These are phyloP conservation scores for Chlorops oryzae DNA, from an alignment of 1,140 invertebrate species.

Conservation along the genomic window DNA sequence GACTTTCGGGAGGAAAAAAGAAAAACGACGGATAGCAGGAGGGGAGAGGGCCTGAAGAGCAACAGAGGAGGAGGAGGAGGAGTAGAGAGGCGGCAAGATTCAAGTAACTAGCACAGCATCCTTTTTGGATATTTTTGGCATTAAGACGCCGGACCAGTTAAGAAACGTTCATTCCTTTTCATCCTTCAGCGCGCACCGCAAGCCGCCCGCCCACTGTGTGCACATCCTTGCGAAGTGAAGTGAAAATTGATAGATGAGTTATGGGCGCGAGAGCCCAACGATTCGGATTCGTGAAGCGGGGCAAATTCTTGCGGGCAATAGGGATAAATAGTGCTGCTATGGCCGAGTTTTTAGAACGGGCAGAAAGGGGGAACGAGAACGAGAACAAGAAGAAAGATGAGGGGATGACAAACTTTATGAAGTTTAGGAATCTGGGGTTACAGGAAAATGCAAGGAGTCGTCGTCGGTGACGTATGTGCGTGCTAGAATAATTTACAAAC, in stretches of 20 bases:
- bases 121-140: conserved; percentile 37
- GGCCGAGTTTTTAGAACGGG: too few species aligned
- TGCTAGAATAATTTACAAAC: too few species aligned
- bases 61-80: background rate
- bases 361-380: background rate
- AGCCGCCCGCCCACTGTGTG: conserved; percentile 9
- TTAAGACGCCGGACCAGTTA: conserved; percentile 29
- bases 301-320: too few species aligned
- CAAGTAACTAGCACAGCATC: too few species aligned
- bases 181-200: conserved; percentile 20
- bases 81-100: conserved; percentile 6
- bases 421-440: background rate
- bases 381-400: background rate
- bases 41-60: background rate
- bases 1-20: background rate
- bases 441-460: too few species aligned
- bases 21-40: background rate
- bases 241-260: conserved; percentile 48
- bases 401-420: background rate
- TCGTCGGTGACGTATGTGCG: too few species aligned
- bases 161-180: conserved; percentile 15
- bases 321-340: too few species aligned
- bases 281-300: too few species aligned
- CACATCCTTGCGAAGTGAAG: conserved; percentile 41
- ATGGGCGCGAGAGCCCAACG: conserved; percentile 28